Percentiles rank a stretch among this genome's conserved stretches.
Conservation (phyloP, 2,888 invertebrate species). For the Ischnus inquisitorius region DNA sequence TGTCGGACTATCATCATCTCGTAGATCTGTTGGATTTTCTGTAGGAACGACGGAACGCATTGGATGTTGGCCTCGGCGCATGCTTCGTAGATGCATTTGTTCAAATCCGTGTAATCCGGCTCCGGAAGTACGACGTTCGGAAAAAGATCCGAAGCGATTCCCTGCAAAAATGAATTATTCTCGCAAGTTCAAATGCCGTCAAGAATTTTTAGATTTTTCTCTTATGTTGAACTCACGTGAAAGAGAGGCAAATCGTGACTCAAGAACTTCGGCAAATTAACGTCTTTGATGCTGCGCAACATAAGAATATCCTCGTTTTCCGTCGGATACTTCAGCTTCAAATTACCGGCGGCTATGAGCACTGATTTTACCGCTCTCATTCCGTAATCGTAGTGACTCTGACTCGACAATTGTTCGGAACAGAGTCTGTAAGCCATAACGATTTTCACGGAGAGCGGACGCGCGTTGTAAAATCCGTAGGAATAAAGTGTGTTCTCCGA, state of each 20-base stretch:
- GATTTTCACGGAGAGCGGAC: slow-evolving; percentile 88
- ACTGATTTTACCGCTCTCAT: slow-evolving; percentile 90
- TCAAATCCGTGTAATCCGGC: slow-evolving; percentile 92
- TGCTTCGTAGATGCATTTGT: slow-evolving; percentile 88
- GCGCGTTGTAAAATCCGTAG: slow-evolving; percentile 88
- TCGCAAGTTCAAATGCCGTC: not conserved
- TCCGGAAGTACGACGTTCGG: slow-evolving; percentile 87
- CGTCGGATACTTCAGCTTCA: slow-evolving; percentile 88
- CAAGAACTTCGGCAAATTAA: slow-evolving; percentile 89
- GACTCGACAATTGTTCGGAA: slow-evolving; percentile 89
- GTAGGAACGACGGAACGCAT: slow-evolving; percentile 88
- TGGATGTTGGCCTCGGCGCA: slow-evolving; percentile 93
- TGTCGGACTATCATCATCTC: slow-evolving; percentile 89
- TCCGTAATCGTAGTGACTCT: slow-evolving; percentile 90
- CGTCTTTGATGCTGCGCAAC: slow-evolving; percentile 89
- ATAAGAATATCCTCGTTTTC: slow-evolving; percentile 88
- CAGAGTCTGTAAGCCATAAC: slow-evolving; percentile 89
- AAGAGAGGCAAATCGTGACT: slow-evolving; percentile 87
- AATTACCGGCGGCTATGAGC: slow-evolving; percentile 88
- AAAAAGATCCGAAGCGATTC: slow-evolving; percentile 89
- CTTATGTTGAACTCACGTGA: slow-evolving; percentile 80
- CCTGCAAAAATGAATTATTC: slow-evolving; percentile 83
- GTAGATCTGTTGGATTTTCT: slow-evolving; percentile 88
- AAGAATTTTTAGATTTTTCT: not conserved
- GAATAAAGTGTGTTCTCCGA: slow-evolving; percentile 88